These are phyloP conservation scores for Andricus curvator DNA, from an alignment of 2,888 invertebrate species.

Conservation along the genomic window DNA sequence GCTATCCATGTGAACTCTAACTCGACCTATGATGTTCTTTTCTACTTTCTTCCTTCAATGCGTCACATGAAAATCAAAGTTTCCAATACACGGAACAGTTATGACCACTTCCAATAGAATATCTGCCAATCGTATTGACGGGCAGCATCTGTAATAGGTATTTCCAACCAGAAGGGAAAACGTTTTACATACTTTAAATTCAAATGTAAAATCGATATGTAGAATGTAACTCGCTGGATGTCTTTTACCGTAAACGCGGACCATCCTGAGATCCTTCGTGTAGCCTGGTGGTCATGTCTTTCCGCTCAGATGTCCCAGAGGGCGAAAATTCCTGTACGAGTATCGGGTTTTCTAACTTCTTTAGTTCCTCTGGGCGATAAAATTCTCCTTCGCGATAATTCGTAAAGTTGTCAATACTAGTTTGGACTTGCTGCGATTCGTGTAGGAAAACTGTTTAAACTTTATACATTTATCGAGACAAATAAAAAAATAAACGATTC, in stretches of 20 bases:
- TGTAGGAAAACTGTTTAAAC: constrained; percentile 13
- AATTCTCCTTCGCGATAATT: constrained; percentile 29
- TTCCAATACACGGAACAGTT: neutral
- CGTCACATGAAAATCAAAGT: neutral
- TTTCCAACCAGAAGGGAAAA: neutral
- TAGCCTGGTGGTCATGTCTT: neutral
- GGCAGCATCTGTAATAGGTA: neutral
- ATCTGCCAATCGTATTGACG: neutral
- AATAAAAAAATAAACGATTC: neutral
- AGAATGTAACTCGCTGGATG: constrained; percentile 1
- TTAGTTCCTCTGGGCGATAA: constrained; percentile 21
- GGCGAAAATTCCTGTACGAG: constrained; percentile 23
- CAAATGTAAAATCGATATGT: constrained; percentile 17
- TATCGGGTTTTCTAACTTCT: constrained; percentile 13
- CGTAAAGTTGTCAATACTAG: constrained; percentile 22
- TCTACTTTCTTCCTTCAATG: neutral
- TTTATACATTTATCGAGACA: neutral
- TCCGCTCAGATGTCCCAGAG: constrained; percentile 28
- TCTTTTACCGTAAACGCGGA: neutral
- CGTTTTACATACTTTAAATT: constrained; percentile 7
- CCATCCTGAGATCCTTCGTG: constrained; percentile 10
- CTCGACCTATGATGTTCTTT: neutral
- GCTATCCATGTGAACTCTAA: too few species aligned
- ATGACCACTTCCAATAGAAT: neutral
- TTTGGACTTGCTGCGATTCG: constrained; percentile 18